Conservation (phyloP, 2,888 invertebrate species). For the Drosophila nigricruria region DNA sequence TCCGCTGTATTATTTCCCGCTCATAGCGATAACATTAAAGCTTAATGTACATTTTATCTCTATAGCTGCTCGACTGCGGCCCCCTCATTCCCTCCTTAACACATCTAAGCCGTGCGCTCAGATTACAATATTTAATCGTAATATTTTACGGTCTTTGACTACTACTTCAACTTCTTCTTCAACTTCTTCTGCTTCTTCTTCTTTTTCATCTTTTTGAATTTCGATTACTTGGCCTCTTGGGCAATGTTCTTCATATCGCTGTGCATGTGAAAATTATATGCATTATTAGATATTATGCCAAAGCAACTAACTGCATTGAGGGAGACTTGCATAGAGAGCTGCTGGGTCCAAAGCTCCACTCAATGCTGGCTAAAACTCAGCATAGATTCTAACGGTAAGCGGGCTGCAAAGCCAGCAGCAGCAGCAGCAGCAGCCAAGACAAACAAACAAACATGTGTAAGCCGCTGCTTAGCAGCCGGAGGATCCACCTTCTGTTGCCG, state of each 20-base stretch:
- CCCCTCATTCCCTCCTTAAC: not conserved
- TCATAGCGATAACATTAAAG: slow-evolving; percentile 43
- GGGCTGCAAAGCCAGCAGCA: too few relatives aligned
- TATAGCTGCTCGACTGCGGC: not conserved
- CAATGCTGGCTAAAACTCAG: slow-evolving; percentile 31
- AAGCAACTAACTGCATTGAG: slow-evolving; percentile 28
- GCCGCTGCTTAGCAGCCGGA: slow-evolving; percentile 75
- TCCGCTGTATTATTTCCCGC: slow-evolving; percentile 19
- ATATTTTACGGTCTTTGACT: slow-evolving; percentile 62
- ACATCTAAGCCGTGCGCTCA: slow-evolving; percentile 21
- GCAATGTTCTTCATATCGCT: slow-evolving; percentile 41
- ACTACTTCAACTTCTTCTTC: slow-evolving; percentile 5
- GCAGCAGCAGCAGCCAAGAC: slow-evolving; percentile 33
- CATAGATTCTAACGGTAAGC: slow-evolving; percentile 62
- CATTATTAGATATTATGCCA: slow-evolving; percentile 79
- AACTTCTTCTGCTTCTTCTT: too few relatives aligned
- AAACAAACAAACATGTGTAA: slow-evolving; percentile 79
- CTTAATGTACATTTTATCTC: slow-evolving; percentile 50
- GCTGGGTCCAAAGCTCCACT: not conserved
- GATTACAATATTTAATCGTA: slow-evolving; percentile 72
- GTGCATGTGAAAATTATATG: slow-evolving; percentile 77
- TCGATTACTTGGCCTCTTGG: slow-evolving; percentile 24
- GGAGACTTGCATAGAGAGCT: slow-evolving; percentile 8
- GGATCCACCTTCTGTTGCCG: slow-evolving; percentile 42
- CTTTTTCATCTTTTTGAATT: slow-evolving; percentile 7